A percentile compares a stretch with the other conserved stretches of the same genome.
phyloP scores from a whole-genome alignment of 2,797 vertebrate genomes.

The Lagocephalus sceleratus region DNA sequence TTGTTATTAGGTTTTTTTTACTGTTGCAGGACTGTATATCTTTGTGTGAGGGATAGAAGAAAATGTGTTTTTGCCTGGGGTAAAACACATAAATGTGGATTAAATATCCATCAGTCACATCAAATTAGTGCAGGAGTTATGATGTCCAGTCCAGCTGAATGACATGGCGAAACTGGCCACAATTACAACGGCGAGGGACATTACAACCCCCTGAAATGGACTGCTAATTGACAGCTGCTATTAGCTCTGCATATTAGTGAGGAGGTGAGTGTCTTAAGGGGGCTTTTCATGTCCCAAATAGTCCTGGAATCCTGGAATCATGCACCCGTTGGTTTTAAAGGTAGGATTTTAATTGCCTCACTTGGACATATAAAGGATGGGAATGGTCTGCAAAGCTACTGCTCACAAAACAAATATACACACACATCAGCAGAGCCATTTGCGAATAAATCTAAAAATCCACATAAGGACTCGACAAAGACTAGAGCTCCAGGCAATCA shows the following conservation, averaged over 20 bases:
- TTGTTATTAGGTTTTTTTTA: too few relatives aligned
- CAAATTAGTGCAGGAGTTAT: slow-evolving; percentile 17
- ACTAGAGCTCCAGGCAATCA: slow-evolving; percentile 47
- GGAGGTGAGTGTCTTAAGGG: slow-evolving; percentile 50
- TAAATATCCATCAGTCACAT: background rate
- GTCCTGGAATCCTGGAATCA: slow-evolving; percentile 48
- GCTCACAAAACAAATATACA: slow-evolving; percentile 21
- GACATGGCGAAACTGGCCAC: slow-evolving; percentile 15
- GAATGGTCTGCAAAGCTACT: slow-evolving; percentile 35
- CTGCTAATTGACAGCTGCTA: slow-evolving; percentile 59
- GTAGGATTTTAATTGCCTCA: slow-evolving; percentile 55
- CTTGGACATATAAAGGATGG: slow-evolving; percentile 33
- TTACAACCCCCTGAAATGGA: slow-evolving; percentile 48
- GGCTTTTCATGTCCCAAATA: slow-evolving; percentile 48
- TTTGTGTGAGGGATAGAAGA: too few relatives aligned
- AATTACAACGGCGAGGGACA: slow-evolving; percentile 25
- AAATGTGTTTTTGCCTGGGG: too few relatives aligned
- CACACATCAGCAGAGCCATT: slow-evolving; percentile 9
- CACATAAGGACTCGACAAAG: too few relatives aligned
- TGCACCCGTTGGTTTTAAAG: slow-evolving; percentile 50
- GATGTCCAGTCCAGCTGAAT: slow-evolving; percentile 18
- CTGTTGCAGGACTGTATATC: too few relatives aligned
- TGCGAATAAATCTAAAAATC: slow-evolving; percentile 31
- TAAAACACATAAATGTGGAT: too few relatives aligned
- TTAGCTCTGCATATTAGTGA: slow-evolving; percentile 46